Evolutionary conservation across 1,140 invertebrate genomes (phyloP).

Genomic region (Kradibia gibbosae): DNA sequence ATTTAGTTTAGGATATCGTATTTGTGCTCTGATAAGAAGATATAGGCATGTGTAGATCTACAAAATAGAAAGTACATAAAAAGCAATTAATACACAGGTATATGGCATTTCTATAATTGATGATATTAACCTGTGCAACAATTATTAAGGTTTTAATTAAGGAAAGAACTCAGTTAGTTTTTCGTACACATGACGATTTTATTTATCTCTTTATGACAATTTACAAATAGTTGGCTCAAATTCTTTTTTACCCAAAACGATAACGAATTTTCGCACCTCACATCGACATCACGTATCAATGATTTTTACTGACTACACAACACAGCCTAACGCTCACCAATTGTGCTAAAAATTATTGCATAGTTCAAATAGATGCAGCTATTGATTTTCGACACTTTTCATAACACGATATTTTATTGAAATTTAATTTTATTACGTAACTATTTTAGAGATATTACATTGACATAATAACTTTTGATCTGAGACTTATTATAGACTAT

Average conservation of each 20-base stretch:
- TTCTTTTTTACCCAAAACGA: neutral
- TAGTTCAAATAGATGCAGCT: neutral
- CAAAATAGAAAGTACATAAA: slow-evolving; percentile 25
- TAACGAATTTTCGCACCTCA: slow-evolving; percentile 6
- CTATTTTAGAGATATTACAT: slow-evolving; percentile 30
- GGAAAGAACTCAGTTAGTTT: neutral
- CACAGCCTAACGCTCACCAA: slow-evolving; percentile 20
- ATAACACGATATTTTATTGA: neutral
- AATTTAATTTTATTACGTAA: neutral
- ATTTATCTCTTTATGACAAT: slow-evolving; percentile 49
- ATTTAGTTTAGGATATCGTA: slow-evolving; percentile 25
- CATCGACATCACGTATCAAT: slow-evolving; percentile 13
- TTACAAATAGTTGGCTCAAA: slow-evolving; percentile 40
- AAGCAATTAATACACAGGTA: slow-evolving; percentile 20
- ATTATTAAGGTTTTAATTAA: neutral
- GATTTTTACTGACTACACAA: slow-evolving; percentile 29
- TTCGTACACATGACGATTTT: slow-evolving; percentile 37
- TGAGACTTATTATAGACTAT: slow-evolving; percentile 25
- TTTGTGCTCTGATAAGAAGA: slow-evolving; percentile 16
- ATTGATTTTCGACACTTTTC: neutral
- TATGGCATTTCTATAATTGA: neutral
- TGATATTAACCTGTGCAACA: neutral
- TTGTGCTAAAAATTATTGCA: neutral
- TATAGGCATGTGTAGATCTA: slow-evolving; percentile 17
- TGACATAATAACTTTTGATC: slow-evolving; percentile 37